A percentile compares a stretch with the other conserved stretches of the same genome.
These are phyloP conservation scores for Zoanthus sansibaricus DNA, from an alignment of 92 coral and sea anemone genomes.

Conservation along the genomic window DNA sequence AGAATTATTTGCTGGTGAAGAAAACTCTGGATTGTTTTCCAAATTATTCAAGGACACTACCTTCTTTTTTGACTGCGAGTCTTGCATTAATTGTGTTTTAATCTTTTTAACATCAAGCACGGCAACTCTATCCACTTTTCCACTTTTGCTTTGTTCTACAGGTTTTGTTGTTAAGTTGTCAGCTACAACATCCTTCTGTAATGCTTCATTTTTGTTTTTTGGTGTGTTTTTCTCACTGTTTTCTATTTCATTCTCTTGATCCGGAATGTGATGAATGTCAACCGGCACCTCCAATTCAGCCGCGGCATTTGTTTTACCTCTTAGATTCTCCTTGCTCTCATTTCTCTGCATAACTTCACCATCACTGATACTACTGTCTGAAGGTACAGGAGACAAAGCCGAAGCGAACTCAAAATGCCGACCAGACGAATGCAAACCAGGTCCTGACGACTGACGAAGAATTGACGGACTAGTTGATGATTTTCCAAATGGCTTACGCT, in stretches of 20 bases:
- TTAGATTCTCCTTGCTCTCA: neutral
- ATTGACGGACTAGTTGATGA: slow-evolving; percentile 78
- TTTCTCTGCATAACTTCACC: neutral
- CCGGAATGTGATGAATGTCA: slow-evolving; percentile 6
- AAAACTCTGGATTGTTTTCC: neutral
- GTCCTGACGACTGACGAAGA: slow-evolving; percentile 69
- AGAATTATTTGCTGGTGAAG: neutral
- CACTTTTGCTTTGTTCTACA: neutral
- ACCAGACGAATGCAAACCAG: slow-evolving; percentile 70
- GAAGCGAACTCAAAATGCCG: slow-evolving; percentile 94
- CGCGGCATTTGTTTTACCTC: neutral
- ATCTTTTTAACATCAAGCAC: slow-evolving; percentile 2
- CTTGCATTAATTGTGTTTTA: slow-evolving; percentile 25
- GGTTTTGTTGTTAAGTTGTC: neutral
- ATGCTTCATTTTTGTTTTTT: neutral
- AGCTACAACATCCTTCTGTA: neutral
- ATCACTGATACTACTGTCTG: slow-evolving; percentile 91
- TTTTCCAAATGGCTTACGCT: slow-evolving; percentile 68
- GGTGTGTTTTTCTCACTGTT: neutral
- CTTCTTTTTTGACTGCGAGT: neutral
- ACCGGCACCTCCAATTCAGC: slow-evolving; percentile 1
- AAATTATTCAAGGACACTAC: neutral
- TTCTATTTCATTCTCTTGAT: neutral
- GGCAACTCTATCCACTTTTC: neutral
- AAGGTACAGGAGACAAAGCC: slow-evolving; percentile 95